These are phyloP conservation scores for Parotocinclus haroldoi DNA, from an alignment of 2,797 vertebrate genomes.

Conservation along the genomic window DNA sequence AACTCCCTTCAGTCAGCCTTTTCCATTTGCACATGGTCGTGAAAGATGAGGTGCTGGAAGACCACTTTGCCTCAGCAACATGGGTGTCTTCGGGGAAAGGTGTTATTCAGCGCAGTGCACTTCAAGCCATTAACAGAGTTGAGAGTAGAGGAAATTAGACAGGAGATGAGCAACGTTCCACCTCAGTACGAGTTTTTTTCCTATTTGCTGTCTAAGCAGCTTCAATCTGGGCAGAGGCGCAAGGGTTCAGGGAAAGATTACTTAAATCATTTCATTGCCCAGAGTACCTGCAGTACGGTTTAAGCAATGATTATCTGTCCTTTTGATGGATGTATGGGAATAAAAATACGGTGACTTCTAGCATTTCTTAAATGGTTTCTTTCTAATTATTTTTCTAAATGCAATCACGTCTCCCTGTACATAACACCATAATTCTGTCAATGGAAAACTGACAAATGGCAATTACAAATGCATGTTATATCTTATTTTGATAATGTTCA, in stretches of 20 bases:
- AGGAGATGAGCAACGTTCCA: slow-evolving; percentile 27
- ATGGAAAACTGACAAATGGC: too few relatives aligned
- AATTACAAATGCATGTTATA: too few relatives aligned
- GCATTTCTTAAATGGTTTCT: background rate
- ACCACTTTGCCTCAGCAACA: slow-evolving; percentile 9
- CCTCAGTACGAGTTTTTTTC: slow-evolving; percentile 10
- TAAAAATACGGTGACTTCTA: background rate
- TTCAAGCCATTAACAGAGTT: slow-evolving; percentile 45
- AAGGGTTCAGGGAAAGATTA: slow-evolving; percentile 18
- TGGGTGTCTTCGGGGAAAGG: slow-evolving; percentile 37
- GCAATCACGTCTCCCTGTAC: too few relatives aligned
- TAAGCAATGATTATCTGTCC: slow-evolving; percentile 29
- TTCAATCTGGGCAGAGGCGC: slow-evolving; percentile 8
- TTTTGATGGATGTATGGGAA: slow-evolving; percentile 19
- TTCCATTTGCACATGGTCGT: slow-evolving; percentile 41
- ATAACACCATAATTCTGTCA: too few relatives aligned
- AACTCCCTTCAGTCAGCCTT: slow-evolving; percentile 19
- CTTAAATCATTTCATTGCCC: slow-evolving; percentile 25
- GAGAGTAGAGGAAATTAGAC: slow-evolving; percentile 44
- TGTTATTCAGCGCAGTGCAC: slow-evolving; percentile 35
- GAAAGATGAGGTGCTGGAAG: slow-evolving; percentile 24
- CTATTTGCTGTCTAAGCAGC: slow-evolving; percentile 11
- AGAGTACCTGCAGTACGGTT: slow-evolving; percentile 9
- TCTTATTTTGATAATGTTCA: too few relatives aligned
- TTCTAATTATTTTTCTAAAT: slow-evolving; percentile 2